A percentile compares a stretch with the other conserved stretches of the same genome.
phyloP scores from a whole-genome alignment of 30 jellyfish, hydroid and myxozoan species.

The Turritopsis rubra region DNA sequence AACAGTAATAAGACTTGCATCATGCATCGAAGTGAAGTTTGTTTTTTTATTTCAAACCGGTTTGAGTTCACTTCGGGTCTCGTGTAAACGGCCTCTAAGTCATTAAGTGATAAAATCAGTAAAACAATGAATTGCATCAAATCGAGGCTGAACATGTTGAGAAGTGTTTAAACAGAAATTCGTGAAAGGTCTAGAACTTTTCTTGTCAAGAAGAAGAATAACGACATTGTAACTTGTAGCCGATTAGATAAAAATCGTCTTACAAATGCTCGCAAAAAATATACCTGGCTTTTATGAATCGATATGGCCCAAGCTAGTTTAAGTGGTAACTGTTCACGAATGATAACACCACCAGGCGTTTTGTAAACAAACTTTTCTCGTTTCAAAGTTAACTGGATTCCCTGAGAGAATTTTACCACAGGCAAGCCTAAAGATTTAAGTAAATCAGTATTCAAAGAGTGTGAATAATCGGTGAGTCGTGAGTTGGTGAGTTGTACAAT shows the following conservation, averaged over 20 bases:
- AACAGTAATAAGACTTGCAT: no score
- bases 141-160: no score
- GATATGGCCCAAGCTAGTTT: constrained; percentile 96
- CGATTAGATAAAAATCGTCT: not conserved
- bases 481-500: not conserved
- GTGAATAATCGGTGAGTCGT: not conserved
- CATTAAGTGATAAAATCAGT: no score
- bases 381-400: constrained; percentile 40
- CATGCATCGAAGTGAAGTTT: no score
- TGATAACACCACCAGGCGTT: constrained; percentile 40
- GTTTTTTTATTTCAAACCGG: no score
- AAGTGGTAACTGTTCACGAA: constrained; percentile 67
- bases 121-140: no score
- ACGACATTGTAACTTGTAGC: not conserved
- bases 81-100: no score
- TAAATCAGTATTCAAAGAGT: not conserved
- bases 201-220: not conserved
- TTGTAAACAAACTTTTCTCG: constrained; percentile 54
- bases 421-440: constrained; percentile 49
- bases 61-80: no score
- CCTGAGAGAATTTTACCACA: constrained; percentile 48
- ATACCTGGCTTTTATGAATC: constrained; percentile 94
- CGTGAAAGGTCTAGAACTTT: not conserved
- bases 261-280: not conserved
- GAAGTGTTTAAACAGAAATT: no score